Evolutionary conservation across 2,113 vertebrate species (phyloP), one percentile per base, ranked within the genome.

Genomic region (Pseudois nayaur): DNA sequence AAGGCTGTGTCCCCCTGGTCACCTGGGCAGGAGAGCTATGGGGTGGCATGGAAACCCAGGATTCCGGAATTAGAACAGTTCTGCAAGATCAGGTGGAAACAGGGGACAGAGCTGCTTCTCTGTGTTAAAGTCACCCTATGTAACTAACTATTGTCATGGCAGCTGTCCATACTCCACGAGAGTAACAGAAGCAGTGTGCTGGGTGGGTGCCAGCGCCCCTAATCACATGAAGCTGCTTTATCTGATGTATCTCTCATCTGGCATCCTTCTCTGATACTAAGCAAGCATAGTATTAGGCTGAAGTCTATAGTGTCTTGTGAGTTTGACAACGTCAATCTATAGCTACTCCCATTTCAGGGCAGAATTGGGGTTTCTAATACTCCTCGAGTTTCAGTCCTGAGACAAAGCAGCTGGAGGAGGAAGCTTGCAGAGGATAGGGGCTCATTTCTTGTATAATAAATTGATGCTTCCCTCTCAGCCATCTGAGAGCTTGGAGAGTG

Each of bases 11-110:
- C 6, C 48, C 15, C 15, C 15, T 52, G 60, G 33, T 62, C 23
- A 43, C 29, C 43, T 27, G 13, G 16, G 43, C 8, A 7, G 19
- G 19, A 89, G 21, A 93, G 3, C 3, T 60, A 2, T 19, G 2
- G 27, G 10, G 23, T 45, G 29, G 27, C 4, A 2, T 5, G 19
- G 2, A 87, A n/a, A 1, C 15, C 45, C 31, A 21, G 3, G 10
- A 29, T 36, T 57, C 89, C 48, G 15, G 9, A 36, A 71, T 45
- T 54, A 74, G 29, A 87, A 71, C 2, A 31, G 3, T 40, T 91
- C 40, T 84, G 6, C 71, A 86, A 43, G 23, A 14, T 83, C 82
- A 96, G 15, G 5, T 50, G 33, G 78, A 84, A 83, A 27, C 4
- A 3, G 17, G 79, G 50, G 50, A n/a, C 15, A 84, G 67, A 71